These are phyloP conservation scores for Pharmacophagus antenor DNA, from an alignment of 2,888 invertebrate species.

Conservation along the genomic window DNA sequence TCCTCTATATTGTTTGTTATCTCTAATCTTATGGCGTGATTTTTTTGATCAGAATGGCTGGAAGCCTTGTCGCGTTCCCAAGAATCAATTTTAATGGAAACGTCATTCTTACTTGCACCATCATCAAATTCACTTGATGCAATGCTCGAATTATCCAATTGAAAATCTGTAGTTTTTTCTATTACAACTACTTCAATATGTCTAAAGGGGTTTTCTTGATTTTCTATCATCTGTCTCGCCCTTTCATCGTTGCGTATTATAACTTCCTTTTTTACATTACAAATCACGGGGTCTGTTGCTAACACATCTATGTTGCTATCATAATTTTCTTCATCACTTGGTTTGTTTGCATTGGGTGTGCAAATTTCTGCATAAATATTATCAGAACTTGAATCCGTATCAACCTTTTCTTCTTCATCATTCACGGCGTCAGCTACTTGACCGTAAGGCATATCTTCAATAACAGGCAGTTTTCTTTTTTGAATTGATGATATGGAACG, in stretches of 20 bases:
- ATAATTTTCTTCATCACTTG: slow-evolving; percentile 65
- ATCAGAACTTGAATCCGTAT: slow-evolving; percentile 75
- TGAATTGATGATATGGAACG: slow-evolving; percentile 79
- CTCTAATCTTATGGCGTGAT: slow-evolving; percentile 75
- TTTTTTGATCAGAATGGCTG: slow-evolving; percentile 58
- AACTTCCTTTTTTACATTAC: slow-evolving; percentile 76
- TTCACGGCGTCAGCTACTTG: slow-evolving; percentile 85
- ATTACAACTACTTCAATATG: slow-evolving; percentile 79
- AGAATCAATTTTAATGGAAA: slow-evolving; percentile 69
- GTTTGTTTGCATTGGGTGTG: slow-evolving; percentile 61
- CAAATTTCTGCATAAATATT: slow-evolving; percentile 88
- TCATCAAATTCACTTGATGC: slow-evolving; percentile 70
- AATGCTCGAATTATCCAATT: slow-evolving; percentile 70
- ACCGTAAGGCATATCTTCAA: slow-evolving; percentile 85
- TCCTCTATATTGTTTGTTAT: slow-evolving; percentile 75
- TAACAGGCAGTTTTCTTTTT: slow-evolving; percentile 76
- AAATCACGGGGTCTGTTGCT: slow-evolving; percentile 73
- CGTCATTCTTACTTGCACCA: slow-evolving; percentile 66
- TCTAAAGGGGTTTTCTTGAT: slow-evolving; percentile 72
- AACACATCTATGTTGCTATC: slow-evolving; percentile 69
- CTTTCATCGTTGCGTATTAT: slow-evolving; percentile 71
- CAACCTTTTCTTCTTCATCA: slow-evolving; percentile 66
- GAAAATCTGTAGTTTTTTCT: slow-evolving; percentile 74
- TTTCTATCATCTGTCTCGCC: slow-evolving; percentile 70
- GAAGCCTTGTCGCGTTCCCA: slow-evolving; percentile 69